Conservation (phyloP, 2,888 invertebrate genomes). For the Galerucella nymphaeae region DNA sequence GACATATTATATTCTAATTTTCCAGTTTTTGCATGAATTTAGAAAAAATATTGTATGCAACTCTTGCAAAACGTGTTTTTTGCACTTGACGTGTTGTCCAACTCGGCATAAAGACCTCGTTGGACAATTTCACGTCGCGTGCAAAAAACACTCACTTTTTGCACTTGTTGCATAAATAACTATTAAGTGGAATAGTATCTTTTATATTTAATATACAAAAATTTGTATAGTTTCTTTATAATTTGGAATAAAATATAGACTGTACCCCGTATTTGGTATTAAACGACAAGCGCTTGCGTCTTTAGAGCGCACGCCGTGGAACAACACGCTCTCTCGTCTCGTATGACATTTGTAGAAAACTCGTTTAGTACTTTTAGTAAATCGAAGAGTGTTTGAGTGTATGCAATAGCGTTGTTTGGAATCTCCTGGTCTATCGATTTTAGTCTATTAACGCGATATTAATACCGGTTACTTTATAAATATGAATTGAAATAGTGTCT, state of each 20-base stretch:
- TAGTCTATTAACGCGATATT: not conserved
- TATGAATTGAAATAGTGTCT: constrained; percentile 5
- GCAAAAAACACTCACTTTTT: no score
- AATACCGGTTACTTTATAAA: not conserved
- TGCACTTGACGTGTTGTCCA: no score
- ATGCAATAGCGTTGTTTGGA: not conserved
- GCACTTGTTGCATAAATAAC: no score
- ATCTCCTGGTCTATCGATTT: constrained; percentile 8
- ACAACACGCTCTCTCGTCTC: constrained; percentile 13
- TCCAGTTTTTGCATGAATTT: no score
- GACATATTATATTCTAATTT: no score
- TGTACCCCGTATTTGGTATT: constrained; percentile 6
- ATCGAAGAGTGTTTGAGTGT: not conserved
- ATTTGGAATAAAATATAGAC: not conserved
- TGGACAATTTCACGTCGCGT: no score
- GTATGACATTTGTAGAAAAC: constrained; percentile 4
- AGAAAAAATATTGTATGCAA: no score
- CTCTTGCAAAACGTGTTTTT: no score
- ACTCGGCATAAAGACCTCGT: no score
- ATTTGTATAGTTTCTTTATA: no score
- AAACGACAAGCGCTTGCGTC: constrained; percentile 7
- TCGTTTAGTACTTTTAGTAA: constrained; percentile 11
- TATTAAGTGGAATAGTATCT: no score
- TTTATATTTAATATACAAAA: no score
- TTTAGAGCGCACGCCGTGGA: not conserved